Evolutionary conservation across 2,888 invertebrate species (phyloP), one percentile per base, ranked within the genome.

Genomic region (Ramazzottius varieornatus): DNA sequence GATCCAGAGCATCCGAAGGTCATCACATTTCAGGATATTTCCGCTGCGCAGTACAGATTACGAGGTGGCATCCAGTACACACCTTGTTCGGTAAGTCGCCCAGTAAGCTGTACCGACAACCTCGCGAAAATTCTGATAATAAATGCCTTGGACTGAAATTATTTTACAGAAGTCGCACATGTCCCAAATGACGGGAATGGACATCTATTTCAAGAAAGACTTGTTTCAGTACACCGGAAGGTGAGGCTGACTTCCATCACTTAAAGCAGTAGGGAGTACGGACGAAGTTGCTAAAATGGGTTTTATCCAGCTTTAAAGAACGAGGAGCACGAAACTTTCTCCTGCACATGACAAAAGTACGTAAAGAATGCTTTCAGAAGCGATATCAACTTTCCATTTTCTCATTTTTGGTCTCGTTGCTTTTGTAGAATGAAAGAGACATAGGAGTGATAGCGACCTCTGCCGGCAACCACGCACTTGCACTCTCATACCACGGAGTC

Each of bases 221-320:
- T 92, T 88, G 74, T 80, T 90, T 20, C 92, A 93, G 77, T 84
- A 83, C 69, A 94, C 93, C n/a, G 93, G 93, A 74, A 92, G 89
- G 87, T 88, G 68, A 66, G 69, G 76, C n/a, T n/a, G n/a, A n/a
- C n/a, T n/a, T n/a, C n/a, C n/a, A n/a, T n/a, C n/a, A n/a, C n/a
- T n/a, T n/a, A n/a, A n/a, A n/a, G n/a, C n/a, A n/a, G n/a, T n/a
- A n/a, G n/a, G n/a, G n/a, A n/a, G n/a, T n/a, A n/a, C n/a, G n/a
- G n/a, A n/a, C n/a, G n/a, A n/a, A n/a, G n/a, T n/a, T n/a, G n/a
- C n/a, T n/a, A n/a, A n/a, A n/a, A n/a, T n/a, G n/a, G n/a, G n/a
- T 65, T 65, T 32, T 65, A 70, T 74, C 63, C 73, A 88, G 90
- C 76, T 92, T 93, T 74, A 93, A 93, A 76, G 93, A 94, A 74